Conservation (phyloP, 2,888 invertebrate species). For the Agonopterix arenella region DNA sequence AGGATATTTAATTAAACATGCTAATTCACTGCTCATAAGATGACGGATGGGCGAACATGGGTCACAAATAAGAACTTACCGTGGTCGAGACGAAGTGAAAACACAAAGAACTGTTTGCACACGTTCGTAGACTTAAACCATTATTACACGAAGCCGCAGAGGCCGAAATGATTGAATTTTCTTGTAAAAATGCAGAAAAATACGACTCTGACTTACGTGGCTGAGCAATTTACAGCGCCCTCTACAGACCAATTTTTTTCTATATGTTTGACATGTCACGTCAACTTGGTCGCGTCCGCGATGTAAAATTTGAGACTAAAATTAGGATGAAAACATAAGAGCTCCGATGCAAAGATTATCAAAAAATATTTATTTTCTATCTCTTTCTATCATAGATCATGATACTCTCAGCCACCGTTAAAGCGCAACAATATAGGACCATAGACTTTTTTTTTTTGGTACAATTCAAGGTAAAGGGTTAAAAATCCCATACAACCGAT, state of each 20-base stretch:
- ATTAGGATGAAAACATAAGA: no score
- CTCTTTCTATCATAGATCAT: no score
- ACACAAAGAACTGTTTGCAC: constrained; percentile 45
- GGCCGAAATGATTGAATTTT: constrained; percentile 53
- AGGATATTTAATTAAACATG: constrained; percentile 59
- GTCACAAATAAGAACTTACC: constrained; percentile 43
- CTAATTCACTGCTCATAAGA: constrained; percentile 51
- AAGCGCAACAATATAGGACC: no score
- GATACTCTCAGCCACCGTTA: no score
- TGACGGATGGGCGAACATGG: constrained; percentile 53
- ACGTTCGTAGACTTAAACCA: constrained; percentile 50
- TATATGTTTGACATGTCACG: constrained; percentile 40
- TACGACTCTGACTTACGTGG: constrained; percentile 76
- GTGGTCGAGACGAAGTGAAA: constrained; percentile 34
- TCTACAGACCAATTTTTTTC: constrained; percentile 55
- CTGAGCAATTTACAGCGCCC: constrained; percentile 69
- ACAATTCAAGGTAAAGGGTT: no score
- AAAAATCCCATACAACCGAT: no score
- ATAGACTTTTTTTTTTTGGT: no score
- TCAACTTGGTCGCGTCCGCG: constrained; percentile 22
- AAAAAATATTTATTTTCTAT: no score
- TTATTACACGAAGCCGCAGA: constrained; percentile 58
- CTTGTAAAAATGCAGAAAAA: constrained; percentile 57
- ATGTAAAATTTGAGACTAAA: background rate
- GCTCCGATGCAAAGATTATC: no score